These are phyloP conservation scores for Pseudeuparius sepicola DNA, from an alignment of 2,888 invertebrate genomes.

Conservation along the genomic window DNA sequence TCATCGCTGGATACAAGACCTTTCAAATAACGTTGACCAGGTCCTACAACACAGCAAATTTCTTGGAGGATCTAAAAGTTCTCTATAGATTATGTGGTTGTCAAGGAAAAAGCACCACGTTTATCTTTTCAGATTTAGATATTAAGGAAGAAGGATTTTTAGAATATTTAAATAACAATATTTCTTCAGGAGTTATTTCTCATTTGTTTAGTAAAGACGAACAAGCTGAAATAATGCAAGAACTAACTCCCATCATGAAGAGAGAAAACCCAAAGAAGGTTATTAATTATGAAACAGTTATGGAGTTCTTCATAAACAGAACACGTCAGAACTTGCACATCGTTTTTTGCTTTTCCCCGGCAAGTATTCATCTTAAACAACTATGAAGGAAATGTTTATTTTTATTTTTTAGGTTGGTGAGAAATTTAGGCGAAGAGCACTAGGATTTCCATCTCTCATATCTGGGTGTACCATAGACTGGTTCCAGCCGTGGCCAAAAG, in stretches of 20 bases:
- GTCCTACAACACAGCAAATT: slow-evolving; percentile 90
- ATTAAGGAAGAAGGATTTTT: slow-evolving; percentile 94
- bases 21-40: slow-evolving; percentile 90
- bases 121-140: slow-evolving; percentile 91
- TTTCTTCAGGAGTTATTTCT: slow-evolving; percentile 86
- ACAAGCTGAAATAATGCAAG: slow-evolving; percentile 85
- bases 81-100: slow-evolving; percentile 87
- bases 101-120: slow-evolving; percentile 90
- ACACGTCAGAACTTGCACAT: slow-evolving; percentile 89
- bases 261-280: slow-evolving; percentile 83
- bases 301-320: slow-evolving; percentile 85
- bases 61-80: slow-evolving; percentile 85
- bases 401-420: slow-evolving; percentile 71
- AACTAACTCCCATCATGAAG: slow-evolving; percentile 84
- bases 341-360: slow-evolving; percentile 90
- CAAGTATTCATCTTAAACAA: too few species aligned
- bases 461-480: slow-evolving; percentile 95
- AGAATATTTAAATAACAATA: slow-evolving; percentile 89
- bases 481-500: slow-evolving; percentile 96
- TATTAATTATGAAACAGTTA: slow-evolving; percentile 79
- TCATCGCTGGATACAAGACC: slow-evolving; percentile 91
- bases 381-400: too few species aligned
- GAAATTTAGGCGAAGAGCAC: slow-evolving; percentile 79
- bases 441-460: slow-evolving; percentile 86
- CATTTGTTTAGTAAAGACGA: slow-evolving; percentile 91